These are phyloP conservation scores for Parnassius mnemosyne DNA, from an alignment of 2,888 invertebrate genomes.

Conservation along the genomic window DNA sequence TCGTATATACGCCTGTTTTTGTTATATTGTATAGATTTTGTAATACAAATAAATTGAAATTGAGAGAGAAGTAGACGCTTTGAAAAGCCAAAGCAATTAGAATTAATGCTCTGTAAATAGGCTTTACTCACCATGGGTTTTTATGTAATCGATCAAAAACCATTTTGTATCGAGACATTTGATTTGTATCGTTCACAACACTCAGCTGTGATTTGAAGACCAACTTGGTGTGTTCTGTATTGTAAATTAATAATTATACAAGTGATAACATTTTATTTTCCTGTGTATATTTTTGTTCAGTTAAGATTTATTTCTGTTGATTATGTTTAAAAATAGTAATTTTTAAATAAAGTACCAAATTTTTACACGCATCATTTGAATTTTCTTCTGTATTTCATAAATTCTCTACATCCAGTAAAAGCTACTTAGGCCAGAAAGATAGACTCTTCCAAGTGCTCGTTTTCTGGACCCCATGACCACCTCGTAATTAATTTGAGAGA, in stretches of 20 bases:
- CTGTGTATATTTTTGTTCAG: conserved; percentile 35
- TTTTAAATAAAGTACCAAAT: conserved; percentile 27
- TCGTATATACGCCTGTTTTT: neutral
- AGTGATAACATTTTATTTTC: conserved; percentile 31
- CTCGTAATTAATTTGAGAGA: too few species aligned
- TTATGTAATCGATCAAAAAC: neutral
- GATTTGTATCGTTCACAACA: conserved; percentile 24
- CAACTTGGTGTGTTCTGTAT: conserved; percentile 38
- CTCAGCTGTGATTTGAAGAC: conserved; percentile 50
- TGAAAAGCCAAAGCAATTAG: conserved; percentile 3
- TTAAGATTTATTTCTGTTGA: conserved; percentile 36
- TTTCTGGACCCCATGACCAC: too few species aligned
- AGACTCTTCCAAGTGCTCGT: too few species aligned
- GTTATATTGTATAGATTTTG: neutral
- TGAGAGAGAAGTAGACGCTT: conserved; percentile 12
- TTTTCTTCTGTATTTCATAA: too few species aligned
- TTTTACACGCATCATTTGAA: neutral
- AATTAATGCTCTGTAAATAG: conserved; percentile 8
- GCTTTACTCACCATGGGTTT: conserved; percentile 17
- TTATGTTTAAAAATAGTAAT: conserved; percentile 37
- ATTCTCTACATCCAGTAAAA: too few species aligned
- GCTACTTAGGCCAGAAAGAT: too few species aligned
- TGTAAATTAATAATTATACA: conserved; percentile 33
- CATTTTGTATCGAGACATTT: neutral
- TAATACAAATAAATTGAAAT: conserved; percentile 1